A percentile compares a stretch with the other conserved stretches of the same genome.
Evolutionary conservation across 1,140 invertebrate species (phyloP).

Genomic region (Batillaria attramentaria): DNA sequence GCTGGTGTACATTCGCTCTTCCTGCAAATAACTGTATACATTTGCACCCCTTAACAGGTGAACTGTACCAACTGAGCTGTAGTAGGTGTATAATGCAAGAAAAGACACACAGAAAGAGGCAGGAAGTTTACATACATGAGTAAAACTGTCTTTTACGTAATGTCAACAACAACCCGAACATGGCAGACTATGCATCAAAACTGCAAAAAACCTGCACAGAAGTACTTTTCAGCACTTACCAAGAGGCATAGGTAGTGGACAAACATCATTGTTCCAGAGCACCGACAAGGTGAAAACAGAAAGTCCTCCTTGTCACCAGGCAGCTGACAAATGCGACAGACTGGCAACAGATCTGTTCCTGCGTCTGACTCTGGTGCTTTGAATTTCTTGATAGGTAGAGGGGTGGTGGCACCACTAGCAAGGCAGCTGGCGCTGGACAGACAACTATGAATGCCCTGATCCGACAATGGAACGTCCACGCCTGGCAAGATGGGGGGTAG

Average conservation of each 20-base stretch:
- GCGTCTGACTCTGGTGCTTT: constrained; percentile 55
- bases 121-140: background rate
- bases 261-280: constrained; percentile 74
- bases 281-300: constrained; percentile 75
- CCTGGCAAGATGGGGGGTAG: too few species aligned
- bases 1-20: too few species aligned
- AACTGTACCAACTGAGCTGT: too few species aligned
- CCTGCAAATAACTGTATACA: too few species aligned
- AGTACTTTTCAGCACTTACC: constrained; percentile 72
- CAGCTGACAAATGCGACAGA: constrained; percentile 75
- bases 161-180: background rate
- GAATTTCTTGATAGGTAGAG: constrained; percentile 50
- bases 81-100: too few species aligned
- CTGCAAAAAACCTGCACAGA: too few species aligned
- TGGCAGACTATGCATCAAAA: too few species aligned
- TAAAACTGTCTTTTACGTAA: background rate
- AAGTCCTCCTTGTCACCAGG: constrained; percentile 72
- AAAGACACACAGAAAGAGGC: background rate
- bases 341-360: constrained; percentile 68
- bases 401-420: constrained; percentile 50
- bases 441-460: constrained; percentile 26
- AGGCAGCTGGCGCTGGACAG: constrained; percentile 27
- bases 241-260: constrained; percentile 75
- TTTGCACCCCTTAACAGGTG: too few species aligned
- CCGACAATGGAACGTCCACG: too few species aligned